These are phyloP conservation scores for Takifugu rubripes DNA, from an alignment of 2,797 vertebrate species.

Conservation along the genomic window DNA sequence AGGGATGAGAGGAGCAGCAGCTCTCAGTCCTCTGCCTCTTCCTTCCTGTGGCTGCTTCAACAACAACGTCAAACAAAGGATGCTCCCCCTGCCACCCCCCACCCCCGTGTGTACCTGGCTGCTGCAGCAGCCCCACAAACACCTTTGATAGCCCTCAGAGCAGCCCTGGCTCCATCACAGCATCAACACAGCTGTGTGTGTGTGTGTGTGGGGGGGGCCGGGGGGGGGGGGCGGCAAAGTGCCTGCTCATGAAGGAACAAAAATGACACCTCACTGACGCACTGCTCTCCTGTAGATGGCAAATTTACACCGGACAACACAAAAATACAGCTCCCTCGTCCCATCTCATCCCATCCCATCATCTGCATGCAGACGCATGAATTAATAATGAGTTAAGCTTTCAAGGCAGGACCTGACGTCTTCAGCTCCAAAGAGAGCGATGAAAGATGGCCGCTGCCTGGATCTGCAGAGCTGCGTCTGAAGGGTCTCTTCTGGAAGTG, in stretches of 20 bases:
- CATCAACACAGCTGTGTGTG: no score
- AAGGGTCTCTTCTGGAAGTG: no score
- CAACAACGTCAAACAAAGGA: slow-evolving; percentile 66
- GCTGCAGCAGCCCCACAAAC: slow-evolving; percentile 4
- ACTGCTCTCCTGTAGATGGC: no score
- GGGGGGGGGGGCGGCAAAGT: no score
- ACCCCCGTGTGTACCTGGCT: slow-evolving; percentile 25
- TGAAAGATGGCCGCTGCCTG: neutral
- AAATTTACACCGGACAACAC: no score
- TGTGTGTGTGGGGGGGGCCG: no score
- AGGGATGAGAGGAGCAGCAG: slow-evolving; percentile 51
- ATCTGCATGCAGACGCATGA: slow-evolving; percentile 69
- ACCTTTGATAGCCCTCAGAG: slow-evolving; percentile 12
- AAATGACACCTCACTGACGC: no score
- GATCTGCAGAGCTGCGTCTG: no score
- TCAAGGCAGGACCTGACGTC: slow-evolving; percentile 54
- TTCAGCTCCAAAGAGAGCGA: slow-evolving; percentile 25
- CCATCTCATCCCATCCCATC: slow-evolving; percentile 38
- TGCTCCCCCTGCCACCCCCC: slow-evolving; percentile 12
- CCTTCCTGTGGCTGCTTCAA: slow-evolving; percentile 36
- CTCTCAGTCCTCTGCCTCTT: slow-evolving; percentile 33
- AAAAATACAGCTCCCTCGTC: slow-evolving; percentile 16
- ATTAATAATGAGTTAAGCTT: slow-evolving; percentile 66
- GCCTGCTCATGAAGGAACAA: no score
- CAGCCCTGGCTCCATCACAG: slow-evolving; percentile 1